Percentiles rank a stretch among this genome's conserved stretches.
Conservation (phyloP, 2,888 invertebrate genomes). For the Drymonia ruficornis region DNA sequence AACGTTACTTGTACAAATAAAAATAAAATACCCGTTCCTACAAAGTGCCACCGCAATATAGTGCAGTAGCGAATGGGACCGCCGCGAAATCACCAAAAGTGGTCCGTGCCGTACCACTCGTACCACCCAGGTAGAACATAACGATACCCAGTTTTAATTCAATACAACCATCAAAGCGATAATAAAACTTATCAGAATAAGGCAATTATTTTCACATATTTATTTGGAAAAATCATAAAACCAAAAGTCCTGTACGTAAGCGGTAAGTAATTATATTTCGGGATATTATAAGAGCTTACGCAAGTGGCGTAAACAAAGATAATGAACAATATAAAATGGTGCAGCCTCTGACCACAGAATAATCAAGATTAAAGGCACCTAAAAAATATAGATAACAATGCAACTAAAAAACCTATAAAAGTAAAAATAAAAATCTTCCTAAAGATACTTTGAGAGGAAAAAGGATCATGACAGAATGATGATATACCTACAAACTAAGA, state of each 20-base stretch:
- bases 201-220: constrained; percentile 53
- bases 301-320: constrained; percentile 30
- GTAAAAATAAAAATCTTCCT: no score
- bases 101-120: constrained; percentile 19
- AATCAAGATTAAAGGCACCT: background rate
- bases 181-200: constrained; percentile 41
- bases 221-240: constrained; percentile 41
- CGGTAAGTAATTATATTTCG: constrained; percentile 42
- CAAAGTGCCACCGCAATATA: background rate
- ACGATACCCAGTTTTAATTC: constrained; percentile 16
- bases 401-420: no score
- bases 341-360: constrained; percentile 17
- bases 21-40: constrained; percentile 4
- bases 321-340: constrained; percentile 35
- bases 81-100: background rate
- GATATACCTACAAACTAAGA: no score
- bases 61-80: constrained; percentile 7
- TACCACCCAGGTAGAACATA: constrained; percentile 32
- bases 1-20: background rate
- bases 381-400: background rate
- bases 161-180: constrained; percentile 33
- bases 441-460: no score
- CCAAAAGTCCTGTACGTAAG: constrained; percentile 31
- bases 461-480: no score
- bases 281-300: constrained; percentile 33